Base-by-base conservation (phyloP, 2,113 vertebrate genomes). In the Corythoichthys haematopterus region DNA sequence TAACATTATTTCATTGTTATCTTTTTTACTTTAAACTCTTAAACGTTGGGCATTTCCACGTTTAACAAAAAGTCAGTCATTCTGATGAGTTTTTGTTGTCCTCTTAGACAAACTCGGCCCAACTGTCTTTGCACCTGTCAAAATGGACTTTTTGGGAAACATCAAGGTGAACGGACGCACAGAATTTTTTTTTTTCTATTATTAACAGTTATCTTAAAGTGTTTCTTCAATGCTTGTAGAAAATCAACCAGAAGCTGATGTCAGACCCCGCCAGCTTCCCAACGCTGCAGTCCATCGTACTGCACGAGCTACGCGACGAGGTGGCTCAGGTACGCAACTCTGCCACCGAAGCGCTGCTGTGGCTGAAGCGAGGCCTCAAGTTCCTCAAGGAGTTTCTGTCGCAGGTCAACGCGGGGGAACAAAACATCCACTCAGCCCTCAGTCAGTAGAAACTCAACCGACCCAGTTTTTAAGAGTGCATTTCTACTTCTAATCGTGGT, bases 71-170 rank as follows among this genome's bases (percentile, higher is more conserved):
- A 36, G 75, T 51, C 59, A 74, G 14, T 45, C 1, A 62, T n/a
- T 16, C 36, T 85, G 70, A 87, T 79, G 4, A 51, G 70, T 68
- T 74, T 75, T 83, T 89, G 79, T 92, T 28, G 79, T 88, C 90
- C 66, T 89, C 84, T 80, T 83, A 99, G 97, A 99, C 84, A 99
- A 99, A 83, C 92, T 99, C 86, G 96, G 96, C 51, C 93, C 97
- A 71, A 98, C 95, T 13, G 96, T 99, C 75, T 99, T 99, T 93
- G 96, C 96, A 73, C 97, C 97, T 81, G 97, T 99, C 88, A 99
- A 98, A 93, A 97, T 99, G 91, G 97, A 99, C 93, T 97, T 99
- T 93, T 95, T 97, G 78, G 97, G 97, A 74, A 99, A 99, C 85
- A 98, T 99, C 76, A 98, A 96, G 95, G 97, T 98, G 87, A 89